Conservation (phyloP, 2,797 vertebrate genomes). For the Nyctalus aviator region DNA sequence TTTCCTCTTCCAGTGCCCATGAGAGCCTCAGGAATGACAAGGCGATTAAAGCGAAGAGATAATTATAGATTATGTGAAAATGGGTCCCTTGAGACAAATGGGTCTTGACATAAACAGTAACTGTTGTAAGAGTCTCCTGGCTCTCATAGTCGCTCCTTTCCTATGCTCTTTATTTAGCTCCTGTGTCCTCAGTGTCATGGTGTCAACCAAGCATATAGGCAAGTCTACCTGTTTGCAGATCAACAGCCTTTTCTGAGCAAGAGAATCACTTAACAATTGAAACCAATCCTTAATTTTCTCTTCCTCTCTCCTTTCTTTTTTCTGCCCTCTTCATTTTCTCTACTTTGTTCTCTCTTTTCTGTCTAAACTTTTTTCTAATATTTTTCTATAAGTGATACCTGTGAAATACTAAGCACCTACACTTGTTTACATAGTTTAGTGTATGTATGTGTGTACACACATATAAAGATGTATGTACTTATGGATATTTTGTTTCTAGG, state of each 20-base stretch:
- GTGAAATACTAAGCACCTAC: slow-evolving; percentile 15
- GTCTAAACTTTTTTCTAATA: background rate
- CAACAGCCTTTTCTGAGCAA: slow-evolving; percentile 28
- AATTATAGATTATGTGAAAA: slow-evolving; percentile 95
- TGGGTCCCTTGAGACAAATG: slow-evolving; percentile 86
- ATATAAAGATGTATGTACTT: background rate
- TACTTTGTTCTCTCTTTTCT: background rate
- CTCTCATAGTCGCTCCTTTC: slow-evolving; percentile 74
- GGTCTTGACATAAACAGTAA: slow-evolving; percentile 87
- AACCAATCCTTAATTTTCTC: background rate
- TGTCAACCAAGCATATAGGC: slow-evolving; percentile 77
- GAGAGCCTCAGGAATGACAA: slow-evolving; percentile 92
- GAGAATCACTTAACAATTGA: background rate
- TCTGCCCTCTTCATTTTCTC: background rate
- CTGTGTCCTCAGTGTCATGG: background rate
- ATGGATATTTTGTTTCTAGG: background rate
- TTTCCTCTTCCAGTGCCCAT: slow-evolving; percentile 92
- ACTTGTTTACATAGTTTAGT: background rate
- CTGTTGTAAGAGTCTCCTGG: slow-evolving; percentile 83
- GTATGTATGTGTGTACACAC: background rate
- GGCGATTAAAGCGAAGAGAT: slow-evolving; percentile 96
- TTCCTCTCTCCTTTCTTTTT: background rate
- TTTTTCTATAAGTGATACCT: background rate
- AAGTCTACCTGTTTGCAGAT: slow-evolving; percentile 85
- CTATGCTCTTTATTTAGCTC: slow-evolving; percentile 64